A percentile compares a stretch with the other conserved stretches of the same genome.
Evolutionary conservation across 2,113 vertebrate genomes (phyloP).

Genomic region (Harpagus bidentatus): DNA sequence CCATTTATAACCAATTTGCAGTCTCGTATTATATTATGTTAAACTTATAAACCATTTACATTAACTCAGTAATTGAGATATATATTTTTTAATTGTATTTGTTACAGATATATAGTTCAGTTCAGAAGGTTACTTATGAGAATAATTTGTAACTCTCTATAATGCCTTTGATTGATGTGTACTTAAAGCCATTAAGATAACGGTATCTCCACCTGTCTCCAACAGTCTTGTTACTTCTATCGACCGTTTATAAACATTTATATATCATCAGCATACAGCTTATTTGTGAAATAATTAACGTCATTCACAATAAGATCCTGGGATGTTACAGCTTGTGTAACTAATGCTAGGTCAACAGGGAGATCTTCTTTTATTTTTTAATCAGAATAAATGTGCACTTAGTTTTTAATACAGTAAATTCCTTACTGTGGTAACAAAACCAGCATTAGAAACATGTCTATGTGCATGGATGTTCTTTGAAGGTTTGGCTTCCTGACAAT

Average conservation of each 20-base stretch:
- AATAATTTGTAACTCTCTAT: not conserved
- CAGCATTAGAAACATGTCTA: not conserved
- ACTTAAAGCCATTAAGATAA: not conserved
- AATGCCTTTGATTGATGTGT: rapidly evolving
- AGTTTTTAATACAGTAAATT: not conserved
- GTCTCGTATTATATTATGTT: not conserved
- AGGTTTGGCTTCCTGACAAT: not conserved
- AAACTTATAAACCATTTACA: not conserved
- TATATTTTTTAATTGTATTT: not conserved
- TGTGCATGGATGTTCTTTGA: not conserved
- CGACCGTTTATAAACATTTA: not conserved
- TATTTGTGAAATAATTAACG: not conserved
- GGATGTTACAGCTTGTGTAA: not conserved
- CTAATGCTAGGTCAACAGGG: not conserved
- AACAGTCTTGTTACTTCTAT: not conserved
- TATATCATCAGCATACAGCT: not conserved
- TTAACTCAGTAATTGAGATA: not conserved
- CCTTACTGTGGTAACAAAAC: not conserved
- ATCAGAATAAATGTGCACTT: not conserved
- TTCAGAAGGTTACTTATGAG: not conserved
- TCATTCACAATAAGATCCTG: not conserved
- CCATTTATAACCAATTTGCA: not conserved
- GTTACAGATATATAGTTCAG: not conserved
- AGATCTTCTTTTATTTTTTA: not conserved
- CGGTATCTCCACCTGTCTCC: not conserved